phyloP scores from a whole-genome alignment of 1,140 invertebrate species.

The Zaprionus davidi region DNA sequence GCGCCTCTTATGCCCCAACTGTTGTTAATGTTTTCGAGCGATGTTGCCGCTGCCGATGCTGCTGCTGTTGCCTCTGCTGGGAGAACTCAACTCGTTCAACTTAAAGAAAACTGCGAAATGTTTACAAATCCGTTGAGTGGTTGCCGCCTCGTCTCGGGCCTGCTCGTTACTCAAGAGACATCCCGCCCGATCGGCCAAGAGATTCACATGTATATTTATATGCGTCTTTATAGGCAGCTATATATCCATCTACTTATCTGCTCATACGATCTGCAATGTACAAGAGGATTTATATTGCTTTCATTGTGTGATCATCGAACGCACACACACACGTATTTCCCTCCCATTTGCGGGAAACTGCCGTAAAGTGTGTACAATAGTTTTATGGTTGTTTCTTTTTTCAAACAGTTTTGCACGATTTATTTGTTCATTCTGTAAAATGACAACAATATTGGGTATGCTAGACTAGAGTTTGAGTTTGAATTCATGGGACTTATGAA shows the following conservation, averaged over 20 bases:
- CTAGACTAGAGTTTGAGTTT: constrained; percentile 25
- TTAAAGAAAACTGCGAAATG: constrained; percentile 61
- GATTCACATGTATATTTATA: constrained; percentile 66
- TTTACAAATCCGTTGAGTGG: constrained; percentile 78
- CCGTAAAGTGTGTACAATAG: neutral
- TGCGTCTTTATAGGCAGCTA: constrained; percentile 68
- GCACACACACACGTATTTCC: neutral
- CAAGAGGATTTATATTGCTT: constrained; percentile 37
- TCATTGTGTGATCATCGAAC: neutral
- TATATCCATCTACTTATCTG: constrained; percentile 47
- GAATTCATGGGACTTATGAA: neutral
- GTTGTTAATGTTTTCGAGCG: constrained; percentile 54
- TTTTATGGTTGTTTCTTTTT: constrained; percentile 5
- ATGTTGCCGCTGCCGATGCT: neutral
- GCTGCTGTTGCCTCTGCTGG: constrained; percentile 17
- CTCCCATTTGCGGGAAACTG: constrained; percentile 4
- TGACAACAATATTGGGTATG: constrained; percentile 18
- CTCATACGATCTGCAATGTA: constrained; percentile 23
- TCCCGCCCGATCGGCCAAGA: constrained; percentile 18
- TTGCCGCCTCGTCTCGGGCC: constrained; percentile 42
- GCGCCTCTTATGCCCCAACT: constrained; percentile 60
- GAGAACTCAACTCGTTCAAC: constrained; percentile 50
- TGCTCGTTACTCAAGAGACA: constrained; percentile 71
- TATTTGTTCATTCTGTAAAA: constrained; percentile 44
- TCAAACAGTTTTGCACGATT: constrained; percentile 33